Evolutionary conservation across 2,797 vertebrate species (phyloP), one percentile per base, ranked within the genome.

Genomic region (Cryptoblepharus egeriae): DNA sequence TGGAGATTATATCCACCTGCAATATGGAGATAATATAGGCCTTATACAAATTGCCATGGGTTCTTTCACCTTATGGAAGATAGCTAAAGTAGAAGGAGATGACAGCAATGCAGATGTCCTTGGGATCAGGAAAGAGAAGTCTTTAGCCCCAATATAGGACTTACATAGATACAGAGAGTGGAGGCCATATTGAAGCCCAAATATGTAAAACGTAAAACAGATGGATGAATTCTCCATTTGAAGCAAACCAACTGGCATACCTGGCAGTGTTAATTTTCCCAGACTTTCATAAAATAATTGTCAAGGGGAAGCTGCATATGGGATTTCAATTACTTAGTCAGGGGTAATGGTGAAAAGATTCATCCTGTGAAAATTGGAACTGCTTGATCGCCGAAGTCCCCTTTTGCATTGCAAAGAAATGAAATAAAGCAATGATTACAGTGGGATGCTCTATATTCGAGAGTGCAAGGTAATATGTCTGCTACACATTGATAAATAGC

Each of bases 261-360:
- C 37, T 37, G 18, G 32, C 69, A 15, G 26, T 28, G 26, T 39
- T 55, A 32, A 13, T 67, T 74, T 52, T 60, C n/a, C 11, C 60
- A 20, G 28, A 81, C 79, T 84, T 80, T 80, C 35, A 67, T 39
- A 45, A 74, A 80, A 87, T 87, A 37, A 52, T 71, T 69, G 78
- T 82, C 70, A 4, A 39, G 64, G 85, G 79, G 83, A 79, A 82
- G 73, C 87, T 24, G 68, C 24, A 28, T 32, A 7, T 37, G 76
- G n/a, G 88, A 90, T 88, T 86, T 90, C 90, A 91, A 90, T 83
- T 85, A 80, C 90, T 88, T 75, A 88, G 85, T 84, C 81, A 0
- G 55, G 80, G 64, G 88, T 63, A 90, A 89, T 65, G 80, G 75
- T 85, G 84, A 85, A 84, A 77, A 1, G 74, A 87, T 5, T 87